phyloP scores from a whole-genome alignment of 2,888 invertebrate species.

The Uropetala carovei region DNA sequence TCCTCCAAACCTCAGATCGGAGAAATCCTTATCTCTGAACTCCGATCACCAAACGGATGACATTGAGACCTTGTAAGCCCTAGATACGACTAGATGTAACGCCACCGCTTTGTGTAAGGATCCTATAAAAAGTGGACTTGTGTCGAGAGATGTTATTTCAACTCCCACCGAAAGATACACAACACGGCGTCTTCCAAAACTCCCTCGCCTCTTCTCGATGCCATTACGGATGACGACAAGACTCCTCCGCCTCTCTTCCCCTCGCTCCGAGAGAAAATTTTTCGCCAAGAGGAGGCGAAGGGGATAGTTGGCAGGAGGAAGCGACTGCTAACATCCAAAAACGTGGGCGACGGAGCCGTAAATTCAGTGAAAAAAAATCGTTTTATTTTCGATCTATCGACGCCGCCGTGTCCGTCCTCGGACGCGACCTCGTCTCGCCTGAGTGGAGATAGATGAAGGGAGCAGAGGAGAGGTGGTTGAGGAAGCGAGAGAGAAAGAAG shows the following conservation, averaged over 20 bases:
- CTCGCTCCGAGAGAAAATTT: neutral
- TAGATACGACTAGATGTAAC: slow-evolving; percentile 1
- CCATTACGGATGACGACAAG: neutral
- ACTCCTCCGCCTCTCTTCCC: too few relatives aligned
- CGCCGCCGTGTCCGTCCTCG: slow-evolving; percentile 32
- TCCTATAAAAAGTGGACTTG: neutral
- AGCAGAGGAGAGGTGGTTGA: neutral
- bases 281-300: neutral
- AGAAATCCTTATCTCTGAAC: neutral
- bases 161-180: neutral
- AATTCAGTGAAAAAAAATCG: neutral
- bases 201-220: neutral
- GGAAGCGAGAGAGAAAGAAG: neutral
- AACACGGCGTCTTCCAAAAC: neutral
- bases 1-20: neutral
- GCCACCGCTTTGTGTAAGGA: neutral
- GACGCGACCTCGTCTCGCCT: slow-evolving; percentile 5
- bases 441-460: neutral
- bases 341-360: slow-evolving; percentile 3
- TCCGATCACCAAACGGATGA: neutral
- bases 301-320: neutral
- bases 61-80: neutral
- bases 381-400: slow-evolving; percentile 40
- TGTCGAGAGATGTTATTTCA: neutral
- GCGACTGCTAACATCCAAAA: neutral